Evolutionary conservation across 1,140 invertebrate genomes (phyloP).

Genomic region (Bombus confusus): DNA sequence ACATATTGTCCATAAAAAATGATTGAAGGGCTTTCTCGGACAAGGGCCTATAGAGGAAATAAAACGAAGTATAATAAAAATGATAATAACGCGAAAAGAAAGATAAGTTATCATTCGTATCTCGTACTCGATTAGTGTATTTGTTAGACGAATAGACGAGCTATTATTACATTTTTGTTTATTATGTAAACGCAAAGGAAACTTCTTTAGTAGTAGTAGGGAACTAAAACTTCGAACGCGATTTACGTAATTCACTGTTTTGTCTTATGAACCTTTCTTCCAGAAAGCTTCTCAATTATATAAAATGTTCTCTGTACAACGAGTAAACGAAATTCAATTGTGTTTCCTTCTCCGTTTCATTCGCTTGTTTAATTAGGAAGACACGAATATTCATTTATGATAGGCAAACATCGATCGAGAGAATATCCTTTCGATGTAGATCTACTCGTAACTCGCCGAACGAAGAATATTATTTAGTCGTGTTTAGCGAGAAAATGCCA

Average conservation of each 20-base stretch:
- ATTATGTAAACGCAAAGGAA: background rate
- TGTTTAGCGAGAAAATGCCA: background rate
- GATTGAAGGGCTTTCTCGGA: background rate
- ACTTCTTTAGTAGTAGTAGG: background rate
- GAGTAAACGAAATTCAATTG: too few species aligned
- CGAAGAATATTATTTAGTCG: background rate
- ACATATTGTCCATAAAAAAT: background rate
- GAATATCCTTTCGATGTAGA: background rate
- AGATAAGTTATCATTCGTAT: background rate
- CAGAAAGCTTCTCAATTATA: background rate
- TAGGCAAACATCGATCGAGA: rapidly evolving
- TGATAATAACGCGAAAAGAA: background rate
- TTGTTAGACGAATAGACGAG: background rate
- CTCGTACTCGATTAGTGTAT: background rate
- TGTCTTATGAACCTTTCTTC: background rate
- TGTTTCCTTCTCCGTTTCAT: too few species aligned
- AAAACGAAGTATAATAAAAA: background rate
- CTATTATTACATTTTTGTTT: background rate
- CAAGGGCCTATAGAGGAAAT: background rate
- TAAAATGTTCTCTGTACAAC: background rate
- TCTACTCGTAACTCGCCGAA: background rate
- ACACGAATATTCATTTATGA: background rate
- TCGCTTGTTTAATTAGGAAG: too few species aligned
- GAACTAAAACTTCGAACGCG: background rate
- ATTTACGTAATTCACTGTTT: background rate